phyloP scores from a whole-genome alignment of 1,140 invertebrate genomes.

The Rhyacophila brunnea region DNA sequence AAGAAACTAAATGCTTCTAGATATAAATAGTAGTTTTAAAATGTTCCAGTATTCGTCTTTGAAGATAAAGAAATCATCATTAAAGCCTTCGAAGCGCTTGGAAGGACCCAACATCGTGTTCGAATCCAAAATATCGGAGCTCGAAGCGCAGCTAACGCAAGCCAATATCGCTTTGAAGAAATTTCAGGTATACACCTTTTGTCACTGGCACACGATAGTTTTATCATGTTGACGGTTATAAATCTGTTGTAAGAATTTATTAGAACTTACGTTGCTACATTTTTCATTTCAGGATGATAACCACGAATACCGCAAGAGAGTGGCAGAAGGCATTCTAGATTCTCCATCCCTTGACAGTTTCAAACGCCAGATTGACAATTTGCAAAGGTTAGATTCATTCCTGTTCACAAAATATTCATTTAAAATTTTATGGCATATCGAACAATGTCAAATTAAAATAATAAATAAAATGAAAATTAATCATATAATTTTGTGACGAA shows the following conservation, averaged over 20 bases:
- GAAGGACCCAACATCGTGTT: conserved; percentile 70
- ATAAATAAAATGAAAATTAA: too few relatives aligned
- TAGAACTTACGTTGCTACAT: too few relatives aligned
- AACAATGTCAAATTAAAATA: too few relatives aligned
- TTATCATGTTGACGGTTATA: conserved; percentile 3
- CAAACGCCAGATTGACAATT: conserved; percentile 64
- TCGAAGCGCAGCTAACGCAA: conserved; percentile 78
- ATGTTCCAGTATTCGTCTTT: conserved; percentile 26
- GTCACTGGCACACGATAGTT: too few relatives aligned
- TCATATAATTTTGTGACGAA: too few relatives aligned
- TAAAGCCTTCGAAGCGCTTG: conserved; percentile 42
- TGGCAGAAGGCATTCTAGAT: conserved; percentile 55
- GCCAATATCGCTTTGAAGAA: conserved; percentile 72
- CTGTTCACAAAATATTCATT: too few relatives aligned
- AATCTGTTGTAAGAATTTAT: not conserved
- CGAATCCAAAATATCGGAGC: conserved; percentile 78
- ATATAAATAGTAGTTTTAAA: too few relatives aligned
- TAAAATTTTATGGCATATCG: too few relatives aligned
- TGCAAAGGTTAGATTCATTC: conserved; percentile 55
- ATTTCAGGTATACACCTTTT: conserved; percentile 48
- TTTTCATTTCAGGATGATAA: conserved; percentile 57
- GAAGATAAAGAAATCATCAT: conserved; percentile 38
- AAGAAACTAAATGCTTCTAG: too few relatives aligned
- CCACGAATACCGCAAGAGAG: conserved; percentile 61
- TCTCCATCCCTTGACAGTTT: conserved; percentile 57